phyloP scores from a whole-genome alignment of 2,888 invertebrate species.

The Eilema griseolum region DNA sequence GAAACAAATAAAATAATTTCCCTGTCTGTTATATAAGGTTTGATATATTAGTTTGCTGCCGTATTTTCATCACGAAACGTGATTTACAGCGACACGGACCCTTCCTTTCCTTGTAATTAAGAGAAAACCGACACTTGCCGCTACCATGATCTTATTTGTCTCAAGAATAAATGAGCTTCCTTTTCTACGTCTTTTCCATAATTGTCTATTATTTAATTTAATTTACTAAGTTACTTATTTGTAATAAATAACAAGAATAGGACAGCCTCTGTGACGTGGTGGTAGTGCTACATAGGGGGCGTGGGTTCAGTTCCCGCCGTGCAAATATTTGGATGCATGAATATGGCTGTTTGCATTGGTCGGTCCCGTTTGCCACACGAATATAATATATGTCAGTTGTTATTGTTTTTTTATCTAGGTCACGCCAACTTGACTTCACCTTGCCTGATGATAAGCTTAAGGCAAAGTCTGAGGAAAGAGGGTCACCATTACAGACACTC shows the following conservation, averaged over 20 bases:
- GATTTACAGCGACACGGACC: conserved; percentile 54
- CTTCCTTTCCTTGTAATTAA: conserved; percentile 58
- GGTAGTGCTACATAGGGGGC: too few relatives aligned
- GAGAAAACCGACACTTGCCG: conserved; percentile 53
- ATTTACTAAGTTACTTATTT: not conserved
- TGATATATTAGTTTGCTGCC: conserved; percentile 34
- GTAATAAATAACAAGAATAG: not conserved
- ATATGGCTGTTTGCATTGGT: too few relatives aligned
- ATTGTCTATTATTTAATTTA: not conserved
- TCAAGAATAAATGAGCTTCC: not conserved
- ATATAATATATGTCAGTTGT: too few relatives aligned
- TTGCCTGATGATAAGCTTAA: too few relatives aligned
- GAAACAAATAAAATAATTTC: conserved; percentile 12
- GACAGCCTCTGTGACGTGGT: too few relatives aligned
- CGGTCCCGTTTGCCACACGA: too few relatives aligned
- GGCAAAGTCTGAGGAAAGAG: too few relatives aligned
- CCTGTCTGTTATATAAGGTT: conserved; percentile 28
- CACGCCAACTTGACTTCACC: too few relatives aligned
- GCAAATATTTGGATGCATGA: too few relatives aligned
- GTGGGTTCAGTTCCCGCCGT: too few relatives aligned
- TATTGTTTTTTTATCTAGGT: too few relatives aligned
- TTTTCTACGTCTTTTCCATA: not conserved
- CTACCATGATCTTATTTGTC: conserved; percentile 35
- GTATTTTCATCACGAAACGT: conserved; percentile 51
- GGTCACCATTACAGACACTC: too few relatives aligned